These are phyloP conservation scores for Neodiprion virginianus DNA, from an alignment of 1,140 invertebrate genomes.

Conservation along the genomic window DNA sequence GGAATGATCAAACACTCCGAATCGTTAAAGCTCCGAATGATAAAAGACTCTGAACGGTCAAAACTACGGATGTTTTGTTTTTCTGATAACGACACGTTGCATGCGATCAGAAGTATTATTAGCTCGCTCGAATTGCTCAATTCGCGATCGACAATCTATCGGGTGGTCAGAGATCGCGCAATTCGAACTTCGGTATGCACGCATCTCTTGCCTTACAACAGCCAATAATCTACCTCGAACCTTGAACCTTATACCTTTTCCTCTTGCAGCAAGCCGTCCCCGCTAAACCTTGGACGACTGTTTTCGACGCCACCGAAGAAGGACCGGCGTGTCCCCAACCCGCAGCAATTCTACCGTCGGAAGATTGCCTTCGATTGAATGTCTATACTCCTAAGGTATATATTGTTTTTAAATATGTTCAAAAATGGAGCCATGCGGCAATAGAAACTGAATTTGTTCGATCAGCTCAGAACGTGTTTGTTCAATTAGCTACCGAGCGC, in stretches of 20 bases:
- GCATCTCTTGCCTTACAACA: too few species aligned
- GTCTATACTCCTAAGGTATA: conserved; percentile 65
- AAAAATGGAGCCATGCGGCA: conserved; percentile 6
- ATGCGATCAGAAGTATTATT: too few species aligned
- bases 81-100: too few species aligned
- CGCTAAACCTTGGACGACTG: conserved; percentile 61
- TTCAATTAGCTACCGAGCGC: conserved; percentile 8
- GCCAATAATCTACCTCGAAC: background rate
- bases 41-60: too few species aligned
- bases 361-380: conserved; percentile 76
- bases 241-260: background rate
- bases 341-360: conserved; percentile 38
- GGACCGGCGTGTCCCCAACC: conserved; percentile 48
- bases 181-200: too few species aligned
- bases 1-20: too few species aligned
- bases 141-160: too few species aligned
- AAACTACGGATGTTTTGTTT: too few species aligned
- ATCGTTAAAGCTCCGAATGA: too few species aligned
- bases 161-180: too few species aligned
- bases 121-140: too few species aligned
- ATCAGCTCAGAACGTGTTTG: background rate
- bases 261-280: conserved; percentile 60
- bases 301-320: conserved; percentile 51
- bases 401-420: background rate
- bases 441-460: background rate